Evolutionary conservation across 64 coral and sea anemone genomes (phyloP), one percentile per base, ranked within the genome.

Genomic region (Acropora tenuis): DNA sequence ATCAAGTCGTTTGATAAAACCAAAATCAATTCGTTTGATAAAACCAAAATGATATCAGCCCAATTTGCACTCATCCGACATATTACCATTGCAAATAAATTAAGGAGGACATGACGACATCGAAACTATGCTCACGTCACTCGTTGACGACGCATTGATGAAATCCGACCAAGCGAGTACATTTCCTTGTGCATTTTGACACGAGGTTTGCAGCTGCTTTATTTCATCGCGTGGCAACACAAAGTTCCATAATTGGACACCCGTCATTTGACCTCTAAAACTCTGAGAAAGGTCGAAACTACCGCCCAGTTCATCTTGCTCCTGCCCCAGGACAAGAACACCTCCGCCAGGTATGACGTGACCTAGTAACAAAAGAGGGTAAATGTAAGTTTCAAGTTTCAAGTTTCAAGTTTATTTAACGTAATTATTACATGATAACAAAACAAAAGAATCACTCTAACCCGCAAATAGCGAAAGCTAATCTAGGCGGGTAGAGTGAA

Each of bases 261-360:
- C 55, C 59, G 78, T 80, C 50, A 80, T 11, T 57, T 80, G n/a
- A 58, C 78, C 78, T 40, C 30, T 80, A 41, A 80, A 80, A 41
- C 50, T 80, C 52, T 80, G 50, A 1, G 52, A 8, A 58, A 6
- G 0, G 1, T 41, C 1, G 42, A 58, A 57, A 5, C 50, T 1
- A 57, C 52, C 50, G 40, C 19, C 49, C 40, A 50, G 49, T 41
- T n/a, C 12, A 57, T 80, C 49, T 80, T 58, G 78, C 4, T 57
- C 78, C 59, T 76, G 2, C 16, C 74, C 74, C 5, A 80, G 49
- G 13, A 60, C 78, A 50, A 80, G 47, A 6, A 80, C 50, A 52
- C 78, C 78, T 58, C 78, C 78, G 41, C 18, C n/a, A 52, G 78
- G 50, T 41, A 80, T 80, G 6, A 59, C n/a, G 50, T 80, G 6